Base-by-base conservation (phyloP, 2,888 invertebrate genomes). In the Pyrrhosoma nymphula region DNA sequence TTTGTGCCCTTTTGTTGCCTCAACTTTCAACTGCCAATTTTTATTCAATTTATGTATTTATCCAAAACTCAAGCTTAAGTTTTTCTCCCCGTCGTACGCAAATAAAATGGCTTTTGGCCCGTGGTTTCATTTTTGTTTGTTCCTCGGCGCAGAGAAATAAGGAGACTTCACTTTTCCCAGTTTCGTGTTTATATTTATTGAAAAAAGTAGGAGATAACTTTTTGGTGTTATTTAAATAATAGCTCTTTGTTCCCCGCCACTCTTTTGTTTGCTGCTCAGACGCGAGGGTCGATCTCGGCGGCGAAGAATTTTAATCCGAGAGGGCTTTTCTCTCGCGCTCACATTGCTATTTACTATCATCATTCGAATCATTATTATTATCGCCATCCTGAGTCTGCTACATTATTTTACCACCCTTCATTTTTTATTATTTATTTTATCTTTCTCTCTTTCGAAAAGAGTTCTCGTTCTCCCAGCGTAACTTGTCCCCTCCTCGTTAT, bases 171-270 rank as follows among this genome's bases (percentile, higher is more conserved):
- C 47, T n/a, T 75, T 93, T 93, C 30, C 47, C 47, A 93, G 93
- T 16, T 69, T 93, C 90, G 63, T 69, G 69, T 47, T 69, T 39
- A 47, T 63, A 69, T 26, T 60, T 47, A 69, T 60, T 35, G 39
- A 91, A 82, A 91, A 91, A 91, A 91, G n/a, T n/a, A 39, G 91
- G 60, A 35, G 82, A 91, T 91, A 91, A 91, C 56, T 93, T 93
- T 60, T 91, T 91, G 56, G 35, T 30, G 60, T 56, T 75, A 75
- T 93, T 93, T 93, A 47, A 39, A 75, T 75, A 69, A 69, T 93
- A n/a, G n/a, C 30, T 56, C 69, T 63, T 82, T 30, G 82, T 60
- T 91, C 91, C 12, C 35, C 82, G 30, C 10, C 16, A 16, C 39
- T 47, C 69, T 47, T 60, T 39, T 69, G 47, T 69, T 23, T 63